These are phyloP conservation scores for Dichetophora obliterata DNA, from an alignment of 2,888 invertebrate species.

Conservation along the genomic window DNA sequence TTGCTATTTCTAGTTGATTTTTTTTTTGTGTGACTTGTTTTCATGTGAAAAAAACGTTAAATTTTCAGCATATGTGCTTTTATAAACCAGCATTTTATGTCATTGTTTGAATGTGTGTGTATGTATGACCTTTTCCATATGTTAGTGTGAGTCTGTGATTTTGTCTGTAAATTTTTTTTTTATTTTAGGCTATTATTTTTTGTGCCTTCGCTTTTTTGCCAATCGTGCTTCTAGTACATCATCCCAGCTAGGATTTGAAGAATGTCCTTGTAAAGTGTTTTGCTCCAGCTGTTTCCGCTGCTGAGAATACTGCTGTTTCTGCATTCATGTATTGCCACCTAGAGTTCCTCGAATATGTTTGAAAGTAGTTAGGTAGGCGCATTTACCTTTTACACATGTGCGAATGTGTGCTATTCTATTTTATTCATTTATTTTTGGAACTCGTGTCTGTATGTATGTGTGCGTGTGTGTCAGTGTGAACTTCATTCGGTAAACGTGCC, in stretches of 20 bases:
- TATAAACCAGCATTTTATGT: neutral
- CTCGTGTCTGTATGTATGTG: neutral
- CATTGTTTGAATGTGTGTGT: neutral
- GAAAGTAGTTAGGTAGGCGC: neutral
- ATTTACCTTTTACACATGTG: neutral
- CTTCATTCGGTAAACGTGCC: too few relatives aligned
- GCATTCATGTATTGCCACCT: too few relatives aligned
- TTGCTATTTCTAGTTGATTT: too few relatives aligned
- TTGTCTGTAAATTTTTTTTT: neutral
- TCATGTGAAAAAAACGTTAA: neutral
- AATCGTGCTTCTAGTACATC: neutral
- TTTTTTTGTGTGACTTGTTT: neutral
- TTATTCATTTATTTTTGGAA: neutral
- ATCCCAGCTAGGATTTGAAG: neutral
- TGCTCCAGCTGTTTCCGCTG: neutral
- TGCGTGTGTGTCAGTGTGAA: too few relatives aligned
- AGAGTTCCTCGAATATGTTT: neutral
- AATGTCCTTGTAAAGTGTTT: constrained; percentile 20
- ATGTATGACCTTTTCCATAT: neutral
- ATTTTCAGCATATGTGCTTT: constrained; percentile 5
- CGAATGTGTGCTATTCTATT: neutral
- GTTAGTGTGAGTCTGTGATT: constrained; percentile 1
- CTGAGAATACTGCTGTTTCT: too few relatives aligned
- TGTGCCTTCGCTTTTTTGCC: neutral
- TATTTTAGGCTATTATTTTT: neutral